Evolutionary conservation across 2,113 vertebrate genomes (phyloP), one percentile per base, ranked within the genome.

Genomic region (Pavo muticus): DNA sequence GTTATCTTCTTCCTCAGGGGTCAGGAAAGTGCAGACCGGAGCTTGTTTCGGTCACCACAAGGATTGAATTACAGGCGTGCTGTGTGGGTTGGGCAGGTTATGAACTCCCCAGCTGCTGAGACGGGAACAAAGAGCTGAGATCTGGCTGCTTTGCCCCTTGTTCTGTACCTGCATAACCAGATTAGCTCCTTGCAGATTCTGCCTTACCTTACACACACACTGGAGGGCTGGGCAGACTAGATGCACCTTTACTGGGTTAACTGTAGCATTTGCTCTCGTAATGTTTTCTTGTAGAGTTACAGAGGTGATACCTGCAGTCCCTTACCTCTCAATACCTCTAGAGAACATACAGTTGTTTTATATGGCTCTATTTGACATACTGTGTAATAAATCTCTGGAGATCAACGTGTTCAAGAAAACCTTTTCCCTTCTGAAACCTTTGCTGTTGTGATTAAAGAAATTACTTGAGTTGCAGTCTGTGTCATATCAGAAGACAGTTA

Each of bases 21-120:
- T 93, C 84, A 83, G 81, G 59, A n/a, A 47, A 39, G 88, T 45
- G 87, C 86, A 91, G 88, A 13, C n/a, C n/a, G 27, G 37, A 72
- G 11, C 70, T 67, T 61, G 59, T 17, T 87, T 79, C 59, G 63
- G 59, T 87, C 50, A 30, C 24, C 0, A 3, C 37, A 80, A 45
- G 45, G 25, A 57, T 82, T 91, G 71, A 73, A 27, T 95, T 92
- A 73, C 74, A 67, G 24, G 14, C 17, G 3, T 16, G 30, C 40
- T 29, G 4, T 75, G 48, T 65, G 45, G n/a, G 21, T 76, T 89
- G 70, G 64, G 30, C 0, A 0, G 32, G 13, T 78, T 78, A 72
- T 56, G 37, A 73, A 14, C 59, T 39, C 54, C 65, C 12, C 50
- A 79, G 67, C 83, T 79, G 74, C 18, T 24, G 39, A 75, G 24